Base-by-base conservation (phyloP, 2,113 vertebrate species). In the Caloenas nicobarica region DNA sequence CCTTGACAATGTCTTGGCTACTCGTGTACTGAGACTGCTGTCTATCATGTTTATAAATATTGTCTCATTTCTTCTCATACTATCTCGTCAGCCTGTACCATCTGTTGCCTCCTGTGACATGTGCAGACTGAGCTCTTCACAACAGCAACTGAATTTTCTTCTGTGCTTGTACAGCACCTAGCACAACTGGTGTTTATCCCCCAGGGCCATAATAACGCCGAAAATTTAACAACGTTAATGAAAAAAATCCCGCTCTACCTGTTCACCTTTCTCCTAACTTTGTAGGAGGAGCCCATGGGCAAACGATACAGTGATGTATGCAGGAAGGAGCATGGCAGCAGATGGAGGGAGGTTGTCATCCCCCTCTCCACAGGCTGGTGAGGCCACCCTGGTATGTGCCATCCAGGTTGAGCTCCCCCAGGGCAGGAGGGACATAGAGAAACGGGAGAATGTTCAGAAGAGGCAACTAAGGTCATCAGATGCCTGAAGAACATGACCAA, bases 21-120 rank as follows among this genome's bases (percentile, higher is more conserved):
- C 87, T 95, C 44, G 5, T 42, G 89, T 26, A 73, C 91, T 17
- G 94, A 96, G 95, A 89, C 85, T 96, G 87, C 96, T 97, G 94
- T 96, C 93, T 97, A 82, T 96, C 95, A 95, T 95, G 94, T 95
- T 96, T 96, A 96, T 95, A 96, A 96, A 96, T 97, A 95, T 97
- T 96, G 94, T 66, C 95, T 97, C 93, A 61, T 95, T 93, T 91
- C 93, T 69, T 22, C 94, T 88, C 74, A 53, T 94, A 65, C 91
- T 70, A 89, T 87, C 95, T 62, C 62, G 78, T 87, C 94, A 95
- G 94, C 84, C 93, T 94, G 87, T 81, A 80, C 95, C 94, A 96
- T 96, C 95, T 97, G 95, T 16, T 96, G 93, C 93, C 93, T 96
- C 95, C 89, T 62, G 62, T 95, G 94, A 72, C 89, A 97, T 69